A percentile compares a stretch with the other conserved stretches of the same genome.
phyloP scores from a whole-genome alignment of 2,113 vertebrate genomes.

The Eurypyga helias region DNA sequence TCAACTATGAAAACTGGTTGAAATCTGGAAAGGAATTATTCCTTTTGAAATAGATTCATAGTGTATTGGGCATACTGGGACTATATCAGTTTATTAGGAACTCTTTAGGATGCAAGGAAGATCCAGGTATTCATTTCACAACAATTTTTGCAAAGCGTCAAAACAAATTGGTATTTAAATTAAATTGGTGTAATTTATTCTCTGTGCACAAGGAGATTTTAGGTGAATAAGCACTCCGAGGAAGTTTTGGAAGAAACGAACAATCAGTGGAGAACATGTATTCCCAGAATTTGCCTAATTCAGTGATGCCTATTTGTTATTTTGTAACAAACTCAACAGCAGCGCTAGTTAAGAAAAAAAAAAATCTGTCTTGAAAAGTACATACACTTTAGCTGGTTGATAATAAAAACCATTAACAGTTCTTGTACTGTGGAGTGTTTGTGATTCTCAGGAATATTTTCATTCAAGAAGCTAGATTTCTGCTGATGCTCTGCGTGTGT shows the following conservation, averaged over 20 bases:
- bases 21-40: neutral
- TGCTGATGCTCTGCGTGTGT: neutral
- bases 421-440: neutral
- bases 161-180: neutral
- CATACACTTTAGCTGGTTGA: neutral
- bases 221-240: neutral
- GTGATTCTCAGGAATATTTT: neutral
- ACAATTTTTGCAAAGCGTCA: neutral
- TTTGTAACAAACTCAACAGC: neutral
- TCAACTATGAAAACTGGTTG: neutral
- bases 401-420: neutral
- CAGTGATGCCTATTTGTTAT: neutral
- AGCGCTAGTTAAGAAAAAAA: neutral
- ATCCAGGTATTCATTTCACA: neutral
- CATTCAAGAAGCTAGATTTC: accelerated
- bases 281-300: neutral
- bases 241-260: neutral
- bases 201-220: neutral
- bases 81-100: neutral
- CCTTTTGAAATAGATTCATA: neutral
- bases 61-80: neutral
- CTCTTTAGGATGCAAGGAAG: neutral
- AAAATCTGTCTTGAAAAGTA: neutral
- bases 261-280: neutral
- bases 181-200: neutral